Conservation (phyloP, 2,797 vertebrate genomes). For the Danio tinwini region DNA sequence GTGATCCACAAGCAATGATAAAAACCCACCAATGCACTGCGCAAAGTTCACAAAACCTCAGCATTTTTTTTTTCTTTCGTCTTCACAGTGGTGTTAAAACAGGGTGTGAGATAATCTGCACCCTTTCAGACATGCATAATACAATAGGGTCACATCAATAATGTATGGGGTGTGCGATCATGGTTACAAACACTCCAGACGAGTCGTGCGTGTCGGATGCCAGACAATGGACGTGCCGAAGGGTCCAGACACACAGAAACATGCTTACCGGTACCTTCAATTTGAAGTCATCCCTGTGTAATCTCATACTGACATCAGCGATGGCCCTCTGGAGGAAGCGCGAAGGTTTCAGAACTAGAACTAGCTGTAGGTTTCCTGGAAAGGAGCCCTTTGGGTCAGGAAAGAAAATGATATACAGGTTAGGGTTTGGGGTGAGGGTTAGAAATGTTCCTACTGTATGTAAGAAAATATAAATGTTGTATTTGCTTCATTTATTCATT, state of each 20-base stretch:
- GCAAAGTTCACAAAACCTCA: background rate
- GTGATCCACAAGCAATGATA: background rate
- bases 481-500: no score
- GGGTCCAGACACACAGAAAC: constrained; percentile 62
- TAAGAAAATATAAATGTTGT: no score
- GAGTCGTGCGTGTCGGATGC: background rate
- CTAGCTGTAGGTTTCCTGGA: constrained; percentile 92
- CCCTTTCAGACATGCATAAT: constrained; percentile 38
- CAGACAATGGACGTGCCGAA: background rate
- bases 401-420: background rate
- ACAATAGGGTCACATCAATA: constrained; percentile 27
- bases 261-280: constrained; percentile 96
- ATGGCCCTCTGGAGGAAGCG: constrained; percentile 90
- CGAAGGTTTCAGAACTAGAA: constrained; percentile 90
- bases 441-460: background rate
- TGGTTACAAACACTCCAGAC: constrained; percentile 15
- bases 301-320: constrained; percentile 90
- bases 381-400: constrained; percentile 85
- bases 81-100: background rate
- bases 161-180: constrained; percentile 35
- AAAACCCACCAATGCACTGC: background rate
- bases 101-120: background rate
- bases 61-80: background rate
- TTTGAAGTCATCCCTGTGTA: constrained; percentile 95
- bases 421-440: no score